Evolutionary conservation across 1,140 invertebrate species (phyloP).

Genomic region (Hyposmocoma kahamanoa): DNA sequence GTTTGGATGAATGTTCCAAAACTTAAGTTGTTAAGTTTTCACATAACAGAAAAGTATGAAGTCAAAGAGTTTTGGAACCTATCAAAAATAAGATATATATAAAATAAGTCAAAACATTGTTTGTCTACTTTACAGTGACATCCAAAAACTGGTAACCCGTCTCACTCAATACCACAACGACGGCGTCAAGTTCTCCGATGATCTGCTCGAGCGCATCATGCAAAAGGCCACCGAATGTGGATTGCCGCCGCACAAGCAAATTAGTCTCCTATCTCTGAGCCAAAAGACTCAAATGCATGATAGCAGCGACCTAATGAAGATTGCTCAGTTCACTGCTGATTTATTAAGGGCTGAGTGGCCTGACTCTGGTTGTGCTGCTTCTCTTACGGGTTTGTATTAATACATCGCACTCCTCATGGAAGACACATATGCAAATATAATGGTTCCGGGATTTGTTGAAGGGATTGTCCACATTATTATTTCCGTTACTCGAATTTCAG

Average conservation of each 20-base stretch:
- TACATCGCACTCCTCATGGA: no score
- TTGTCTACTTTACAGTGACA: slow-evolving; percentile 22
- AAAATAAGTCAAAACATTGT: not conserved
- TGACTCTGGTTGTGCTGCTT: slow-evolving; percentile 15
- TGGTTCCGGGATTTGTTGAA: no score
- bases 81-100: no score
- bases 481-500: no score
- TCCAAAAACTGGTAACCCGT: slow-evolving; percentile 29
- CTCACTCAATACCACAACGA: slow-evolving; percentile 46
- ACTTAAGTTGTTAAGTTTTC: no score
- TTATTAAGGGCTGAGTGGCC: slow-evolving; percentile 37
- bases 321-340: slow-evolving; percentile 29
- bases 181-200: slow-evolving; percentile 32
- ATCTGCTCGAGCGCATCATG: slow-evolving; percentile 24
- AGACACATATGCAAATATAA: no score
- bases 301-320: slow-evolving; percentile 20
- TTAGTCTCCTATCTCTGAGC: slow-evolving; percentile 34
- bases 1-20: no score
- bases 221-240: slow-evolving; percentile 18
- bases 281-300: slow-evolving; percentile 12
- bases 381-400: no score
- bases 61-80: no score
- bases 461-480: no score
- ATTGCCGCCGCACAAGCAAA: slow-evolving; percentile 35
- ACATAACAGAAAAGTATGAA: no score